Evolutionary conservation across 2,113 vertebrate species (phyloP).

Genomic region (Delphinus delphis): DNA sequence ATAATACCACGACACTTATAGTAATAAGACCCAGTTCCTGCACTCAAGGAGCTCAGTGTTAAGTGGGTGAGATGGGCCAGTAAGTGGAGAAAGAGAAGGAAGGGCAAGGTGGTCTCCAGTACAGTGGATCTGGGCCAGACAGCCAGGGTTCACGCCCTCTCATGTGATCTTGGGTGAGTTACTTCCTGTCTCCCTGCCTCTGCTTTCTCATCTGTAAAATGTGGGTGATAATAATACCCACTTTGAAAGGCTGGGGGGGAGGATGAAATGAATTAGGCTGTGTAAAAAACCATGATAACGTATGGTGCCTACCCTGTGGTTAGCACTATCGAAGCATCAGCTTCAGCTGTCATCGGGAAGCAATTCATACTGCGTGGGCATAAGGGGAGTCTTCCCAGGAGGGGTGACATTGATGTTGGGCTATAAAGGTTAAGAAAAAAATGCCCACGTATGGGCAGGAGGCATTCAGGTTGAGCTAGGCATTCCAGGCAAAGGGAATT

Average conservation of each 20-base stretch:
- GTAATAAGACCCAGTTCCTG: not conserved
- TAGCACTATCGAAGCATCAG: accelerated
- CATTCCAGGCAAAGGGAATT: not conserved
- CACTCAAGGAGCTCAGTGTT: not conserved
- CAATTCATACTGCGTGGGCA: too few species aligned
- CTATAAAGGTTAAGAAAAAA: not conserved
- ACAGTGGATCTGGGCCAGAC: not conserved
- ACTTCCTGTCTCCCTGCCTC: not conserved
- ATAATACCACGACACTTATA: not conserved
- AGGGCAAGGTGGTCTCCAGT: accelerated
- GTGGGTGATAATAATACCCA: not conserved
- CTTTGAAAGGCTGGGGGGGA: not conserved
- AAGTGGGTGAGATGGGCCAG: not conserved
- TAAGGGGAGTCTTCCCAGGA: not conserved
- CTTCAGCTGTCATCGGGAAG: not conserved
- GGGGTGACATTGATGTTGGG: not conserved
- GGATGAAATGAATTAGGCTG: not conserved
- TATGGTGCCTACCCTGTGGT: accelerated
- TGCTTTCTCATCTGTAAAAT: not conserved
- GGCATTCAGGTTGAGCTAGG: not conserved
- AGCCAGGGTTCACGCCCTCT: not conserved
- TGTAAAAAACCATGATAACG: not conserved
- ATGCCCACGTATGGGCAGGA: not conserved
- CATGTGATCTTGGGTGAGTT: not conserved
- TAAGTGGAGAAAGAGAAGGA: not conserved